phyloP scores from a whole-genome alignment of 2,113 vertebrate species.

The Myodes glareolus region DNA sequence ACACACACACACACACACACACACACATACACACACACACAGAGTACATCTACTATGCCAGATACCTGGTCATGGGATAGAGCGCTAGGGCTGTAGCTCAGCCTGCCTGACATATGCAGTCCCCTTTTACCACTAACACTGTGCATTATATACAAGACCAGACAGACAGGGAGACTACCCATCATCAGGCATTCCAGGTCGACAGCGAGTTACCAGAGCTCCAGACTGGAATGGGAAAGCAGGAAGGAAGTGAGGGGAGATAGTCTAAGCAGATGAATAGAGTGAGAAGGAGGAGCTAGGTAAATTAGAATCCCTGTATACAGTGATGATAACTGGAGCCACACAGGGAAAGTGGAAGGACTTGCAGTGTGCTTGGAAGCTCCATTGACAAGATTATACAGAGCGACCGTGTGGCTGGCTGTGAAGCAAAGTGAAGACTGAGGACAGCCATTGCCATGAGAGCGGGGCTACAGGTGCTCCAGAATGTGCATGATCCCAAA shows the following conservation, averaged over 20 bases:
- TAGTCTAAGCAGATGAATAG: not conserved
- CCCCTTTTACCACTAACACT: not conserved
- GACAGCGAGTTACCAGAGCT: not conserved
- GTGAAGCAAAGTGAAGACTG: not conserved
- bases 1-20: not conserved
- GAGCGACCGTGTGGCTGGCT: not conserved
- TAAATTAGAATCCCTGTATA: not conserved
- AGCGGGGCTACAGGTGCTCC: not conserved
- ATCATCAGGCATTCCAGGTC: not conserved
- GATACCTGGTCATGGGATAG: not conserved
- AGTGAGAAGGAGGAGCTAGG: not conserved
- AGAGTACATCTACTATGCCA: not conserved
- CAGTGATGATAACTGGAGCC: not conserved
- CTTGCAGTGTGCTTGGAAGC: not conserved
- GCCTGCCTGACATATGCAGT: not conserved
- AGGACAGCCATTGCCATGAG: not conserved
- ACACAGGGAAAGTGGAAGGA: too few relatives aligned
- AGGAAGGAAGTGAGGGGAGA: not conserved
- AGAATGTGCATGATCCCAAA: not conserved
- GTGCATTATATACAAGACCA: not conserved
- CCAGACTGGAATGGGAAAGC: not conserved
- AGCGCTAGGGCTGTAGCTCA: not conserved
- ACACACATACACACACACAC: not conserved
- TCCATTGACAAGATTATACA: not conserved
- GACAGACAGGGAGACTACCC: not conserved